Evolutionary conservation across 1,140 invertebrate genomes (phyloP), one percentile per base, ranked within the genome.

Genomic region (Diachasma alloeum): DNA sequence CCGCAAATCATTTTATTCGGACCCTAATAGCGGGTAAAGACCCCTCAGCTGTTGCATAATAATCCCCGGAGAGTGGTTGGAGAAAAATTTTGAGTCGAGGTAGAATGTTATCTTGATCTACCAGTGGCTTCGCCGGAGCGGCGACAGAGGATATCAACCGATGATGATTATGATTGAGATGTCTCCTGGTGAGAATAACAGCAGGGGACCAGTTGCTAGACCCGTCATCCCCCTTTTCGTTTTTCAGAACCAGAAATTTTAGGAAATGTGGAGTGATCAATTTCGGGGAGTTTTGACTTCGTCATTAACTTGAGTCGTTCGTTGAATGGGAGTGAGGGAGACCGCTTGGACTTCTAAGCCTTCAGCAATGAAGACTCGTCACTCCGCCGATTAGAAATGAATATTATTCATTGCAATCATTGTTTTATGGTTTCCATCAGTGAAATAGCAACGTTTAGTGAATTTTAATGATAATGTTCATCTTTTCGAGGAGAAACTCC

Each of bases 91-190:
- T 80, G 80, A 82, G 80, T 80, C 72, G 69, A 24, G 44, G 74
- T 72, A 82, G 80, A 82, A 83, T 82, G 81, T 82, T 83, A 83
- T 82, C 82, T 82, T 79, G 81, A 83, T 83, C 82, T 82, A 44
- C 44, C 71, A 77, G 11, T 36, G 44, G 26, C 19, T 17, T 31
- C 26, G 17, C 22, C 37, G 9, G 10, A 24, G 37, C 69, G 22
- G 6, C 13, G 13, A 10, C 1, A 36, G 24, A n/a, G 59, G 22
- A 31, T 31, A 66, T 66, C 59, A 66, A 53, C 48, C n/a, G n/a
- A n/a, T 31, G 59, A 66, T 66, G 24, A 19, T 59, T 22, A 59
- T 22, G 56, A 66, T 66, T 66, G 59, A 66, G 59, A 31, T 66
- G 59, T 66, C 59, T 31, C 13, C 11, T 22, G 56, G 56, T 31